Evolutionary conservation across 1,140 invertebrate genomes (phyloP), one percentile per base, ranked within the genome.

Genomic region (Oryzaephilus surinamensis): DNA sequence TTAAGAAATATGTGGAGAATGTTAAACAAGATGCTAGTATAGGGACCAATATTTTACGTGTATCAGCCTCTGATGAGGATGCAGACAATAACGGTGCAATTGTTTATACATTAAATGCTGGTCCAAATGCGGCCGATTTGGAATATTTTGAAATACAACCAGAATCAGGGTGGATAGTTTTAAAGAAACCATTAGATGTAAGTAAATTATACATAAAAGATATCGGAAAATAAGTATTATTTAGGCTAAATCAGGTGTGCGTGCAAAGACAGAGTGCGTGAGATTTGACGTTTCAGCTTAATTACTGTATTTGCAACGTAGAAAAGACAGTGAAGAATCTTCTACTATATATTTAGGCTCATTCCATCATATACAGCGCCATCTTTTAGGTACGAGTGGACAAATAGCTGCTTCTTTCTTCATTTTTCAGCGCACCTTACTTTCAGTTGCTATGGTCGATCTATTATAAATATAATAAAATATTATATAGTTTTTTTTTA

Each of bases 1-100:
- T 21, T 64, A n/a, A 91, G 86, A 91, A 91, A 87, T 95, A 94
- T 65, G 82, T 91, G 43, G 91, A 95, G 63, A 93, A 94, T 66
- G 89, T 95, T 7, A 94, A 94, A 66, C 91, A 95, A 73, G 91
- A 95, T 59, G 91, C 90, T 14, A 92, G 87, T 64, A 90, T 92
- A 48, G 90, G 90, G 26, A 93, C 88, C 18, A 94, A 93, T 61
- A 94, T 95, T 49, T 66, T 95, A 30, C 74, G 90, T 56, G 89
- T 95, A 3, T 94, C 89, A 2, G 91, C 91, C 43, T 92, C 87
- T 21, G 91, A 95, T 58, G 90, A 94, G 64, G 91, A 95, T 72
- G 90, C 90, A 17, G 91, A 94, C 57, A 92, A 93, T 60, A 94
- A 95, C 61, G 90, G 91, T 10, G 86, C 85, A n/a, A 90, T 90